Percentiles rank a stretch among this genome's conserved stretches.
Evolutionary conservation across 2,888 invertebrate species (phyloP).

Genomic region (Eupithecia centaureata): DNA sequence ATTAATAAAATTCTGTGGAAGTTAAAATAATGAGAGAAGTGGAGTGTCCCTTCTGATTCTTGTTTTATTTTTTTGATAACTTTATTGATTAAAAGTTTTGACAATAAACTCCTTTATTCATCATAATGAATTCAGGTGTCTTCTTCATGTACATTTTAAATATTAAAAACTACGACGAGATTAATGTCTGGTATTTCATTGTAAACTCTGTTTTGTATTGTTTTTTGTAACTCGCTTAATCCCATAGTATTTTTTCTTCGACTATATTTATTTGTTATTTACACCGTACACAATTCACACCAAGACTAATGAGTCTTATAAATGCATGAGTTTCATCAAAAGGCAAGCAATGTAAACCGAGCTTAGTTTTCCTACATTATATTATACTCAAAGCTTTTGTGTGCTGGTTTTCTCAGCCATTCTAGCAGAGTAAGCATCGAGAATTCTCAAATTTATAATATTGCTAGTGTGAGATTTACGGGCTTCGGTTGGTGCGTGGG

Average conservation of each 20-base stretch:
- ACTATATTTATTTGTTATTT: too few species aligned
- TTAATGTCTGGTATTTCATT: not conserved
- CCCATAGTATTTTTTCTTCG: not conserved
- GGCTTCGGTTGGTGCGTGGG: constrained; percentile 72
- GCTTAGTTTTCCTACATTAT: not conserved
- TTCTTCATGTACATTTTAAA: too few species aligned
- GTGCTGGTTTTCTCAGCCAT: constrained; percentile 9
- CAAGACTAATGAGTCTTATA: not conserved
- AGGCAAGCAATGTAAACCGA: not conserved
- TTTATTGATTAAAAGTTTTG: too few species aligned
- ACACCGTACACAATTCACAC: too few species aligned
- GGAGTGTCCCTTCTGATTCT: not conserved
- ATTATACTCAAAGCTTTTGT: constrained; percentile 4
- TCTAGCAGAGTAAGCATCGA: constrained; percentile 21
- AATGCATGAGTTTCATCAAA: not conserved
- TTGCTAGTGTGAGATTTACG: constrained; percentile 75
- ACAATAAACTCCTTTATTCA: too few species aligned
- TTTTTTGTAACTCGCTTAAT: not conserved
- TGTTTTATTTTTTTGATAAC: too few species aligned
- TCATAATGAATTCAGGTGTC: too few species aligned
- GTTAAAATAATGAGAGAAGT: not conserved
- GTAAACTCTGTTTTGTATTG: not conserved
- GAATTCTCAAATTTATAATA: constrained; percentile 67
- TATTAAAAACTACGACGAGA: too few species aligned
- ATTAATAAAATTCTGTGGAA: not conserved